These are phyloP conservation scores for Cheilinus undulatus DNA, from an alignment of 2,113 vertebrate genomes.

Conservation along the genomic window DNA sequence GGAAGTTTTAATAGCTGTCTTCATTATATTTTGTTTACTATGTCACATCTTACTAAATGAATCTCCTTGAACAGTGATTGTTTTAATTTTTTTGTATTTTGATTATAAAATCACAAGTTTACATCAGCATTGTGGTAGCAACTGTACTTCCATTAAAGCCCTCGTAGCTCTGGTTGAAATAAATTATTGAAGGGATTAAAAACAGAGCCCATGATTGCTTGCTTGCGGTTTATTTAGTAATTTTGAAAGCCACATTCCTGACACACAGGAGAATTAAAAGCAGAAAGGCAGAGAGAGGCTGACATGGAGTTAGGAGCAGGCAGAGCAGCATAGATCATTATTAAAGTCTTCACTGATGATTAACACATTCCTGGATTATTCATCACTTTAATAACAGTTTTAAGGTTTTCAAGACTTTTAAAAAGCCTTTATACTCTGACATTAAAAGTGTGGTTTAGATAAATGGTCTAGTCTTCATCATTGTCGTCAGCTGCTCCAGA, in stretches of 20 bases:
- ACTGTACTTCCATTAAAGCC: neutral
- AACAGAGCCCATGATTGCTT: slow-evolving; percentile 40
- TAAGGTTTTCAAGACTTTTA: neutral
- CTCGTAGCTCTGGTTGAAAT: slow-evolving; percentile 12
- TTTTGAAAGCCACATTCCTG: neutral
- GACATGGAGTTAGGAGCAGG: slow-evolving; percentile 25
- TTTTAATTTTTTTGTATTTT: neutral
- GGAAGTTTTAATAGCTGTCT: neutral
- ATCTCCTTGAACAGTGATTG: neutral
- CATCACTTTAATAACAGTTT: neutral
- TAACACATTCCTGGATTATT: neutral
- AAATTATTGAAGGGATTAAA: slow-evolving; percentile 27
- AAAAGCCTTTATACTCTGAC: neutral
- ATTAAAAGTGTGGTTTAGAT: too few species aligned
- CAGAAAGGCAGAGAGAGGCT: slow-evolving; percentile 31
- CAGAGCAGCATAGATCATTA: neutral
- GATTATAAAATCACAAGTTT: slow-evolving; percentile 24
- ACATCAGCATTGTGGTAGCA: slow-evolving; percentile 5
- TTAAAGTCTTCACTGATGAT: neutral
- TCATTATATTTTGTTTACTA: neutral
- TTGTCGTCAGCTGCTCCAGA: slow-evolving; percentile 82
- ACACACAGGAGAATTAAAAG: slow-evolving; percentile 52
- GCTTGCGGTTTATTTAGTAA: slow-evolving; percentile 59
- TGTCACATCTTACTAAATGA: neutral
- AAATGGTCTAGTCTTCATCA: slow-evolving; percentile 71